Percentiles rank a stretch among this genome's conserved stretches.
Evolutionary conservation across 2,797 vertebrate genomes (phyloP).

Genomic region (Notamacropus eugenii): DNA sequence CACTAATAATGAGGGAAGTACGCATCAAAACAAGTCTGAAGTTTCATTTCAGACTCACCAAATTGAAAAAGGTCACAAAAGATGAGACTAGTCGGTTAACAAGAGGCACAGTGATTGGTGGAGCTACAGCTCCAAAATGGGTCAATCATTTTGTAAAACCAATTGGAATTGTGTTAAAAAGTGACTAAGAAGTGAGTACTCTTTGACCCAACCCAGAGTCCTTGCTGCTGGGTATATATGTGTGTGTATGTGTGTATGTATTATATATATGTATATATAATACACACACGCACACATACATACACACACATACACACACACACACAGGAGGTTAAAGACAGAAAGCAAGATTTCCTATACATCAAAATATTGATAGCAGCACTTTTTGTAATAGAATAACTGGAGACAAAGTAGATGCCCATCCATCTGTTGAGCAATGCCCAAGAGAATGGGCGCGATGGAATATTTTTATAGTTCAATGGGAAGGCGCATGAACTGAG

Average conservation of each 20-base stretch:
- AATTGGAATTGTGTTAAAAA: not conserved
- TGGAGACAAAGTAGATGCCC: not conserved
- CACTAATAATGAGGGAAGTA: not conserved
- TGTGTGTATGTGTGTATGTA: no score
- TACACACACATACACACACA: no score
- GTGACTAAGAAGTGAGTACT: not conserved
- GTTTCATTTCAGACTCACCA: not conserved
- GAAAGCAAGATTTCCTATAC: not conserved
- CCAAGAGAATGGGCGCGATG: not conserved
- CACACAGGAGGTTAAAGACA: not conserved
- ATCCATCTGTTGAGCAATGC: not conserved
- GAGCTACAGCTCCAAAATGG: no score
- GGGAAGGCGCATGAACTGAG: not conserved
- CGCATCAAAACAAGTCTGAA: not conserved
- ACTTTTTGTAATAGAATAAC: not conserved
- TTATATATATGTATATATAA: no score
- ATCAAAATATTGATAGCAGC: not conserved
- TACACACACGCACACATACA: no score
- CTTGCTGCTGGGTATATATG: not conserved
- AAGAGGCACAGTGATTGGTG: no score
- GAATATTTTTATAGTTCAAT: not conserved
- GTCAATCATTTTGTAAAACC: not conserved
- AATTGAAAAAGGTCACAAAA: not conserved
- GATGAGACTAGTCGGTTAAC: not conserved
- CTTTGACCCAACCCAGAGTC: not conserved